phyloP scores from a whole-genome alignment of 1,140 invertebrate genomes.

The Paracyclopina nana region DNA sequence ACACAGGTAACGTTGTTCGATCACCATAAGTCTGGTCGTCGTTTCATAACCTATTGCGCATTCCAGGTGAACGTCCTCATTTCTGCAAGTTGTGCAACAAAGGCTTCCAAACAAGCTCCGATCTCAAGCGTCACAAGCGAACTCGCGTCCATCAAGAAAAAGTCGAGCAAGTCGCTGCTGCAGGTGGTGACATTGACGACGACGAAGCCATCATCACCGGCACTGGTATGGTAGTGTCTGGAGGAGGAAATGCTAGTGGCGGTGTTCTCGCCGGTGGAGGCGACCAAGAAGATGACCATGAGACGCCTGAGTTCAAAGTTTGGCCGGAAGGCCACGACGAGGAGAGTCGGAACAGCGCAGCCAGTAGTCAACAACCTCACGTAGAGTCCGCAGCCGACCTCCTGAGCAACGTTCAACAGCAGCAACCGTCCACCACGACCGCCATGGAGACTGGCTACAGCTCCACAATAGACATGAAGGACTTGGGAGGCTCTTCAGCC shows the following conservation, averaged over 20 bases:
- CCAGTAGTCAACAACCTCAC: not conserved
- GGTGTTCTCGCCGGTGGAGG: too few relatives aligned
- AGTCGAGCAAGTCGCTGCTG: slow-evolving; percentile 9
- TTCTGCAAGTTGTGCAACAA: slow-evolving; percentile 15
- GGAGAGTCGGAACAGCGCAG: not conserved
- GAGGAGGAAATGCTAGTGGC: too few relatives aligned
- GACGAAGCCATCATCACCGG: not conserved
- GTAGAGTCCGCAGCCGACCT: not conserved
- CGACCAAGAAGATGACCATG: too few relatives aligned
- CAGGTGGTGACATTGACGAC: not conserved
- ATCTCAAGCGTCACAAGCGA: slow-evolving; percentile 13
- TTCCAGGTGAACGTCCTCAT: slow-evolving; percentile 11
- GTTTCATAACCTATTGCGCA: too few relatives aligned
- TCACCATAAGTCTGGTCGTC: too few relatives aligned
- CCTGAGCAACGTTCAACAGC: slow-evolving; percentile 7
- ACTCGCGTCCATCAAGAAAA: slow-evolving; percentile 16
- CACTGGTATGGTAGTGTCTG: too few relatives aligned
- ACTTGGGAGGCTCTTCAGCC: not conserved
- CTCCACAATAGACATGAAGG: slow-evolving; percentile 14
- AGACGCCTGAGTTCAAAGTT: too few relatives aligned
- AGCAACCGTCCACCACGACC: not conserved
- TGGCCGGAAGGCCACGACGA: too few relatives aligned
- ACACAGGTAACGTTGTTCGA: slow-evolving; percentile 15
- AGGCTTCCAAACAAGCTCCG: slow-evolving; percentile 17
- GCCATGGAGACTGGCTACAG: not conserved